Evolutionary conservation across 2,797 vertebrate species (phyloP), one percentile per base, ranked within the genome.

Genomic region (Babyrousa celebensis): DNA sequence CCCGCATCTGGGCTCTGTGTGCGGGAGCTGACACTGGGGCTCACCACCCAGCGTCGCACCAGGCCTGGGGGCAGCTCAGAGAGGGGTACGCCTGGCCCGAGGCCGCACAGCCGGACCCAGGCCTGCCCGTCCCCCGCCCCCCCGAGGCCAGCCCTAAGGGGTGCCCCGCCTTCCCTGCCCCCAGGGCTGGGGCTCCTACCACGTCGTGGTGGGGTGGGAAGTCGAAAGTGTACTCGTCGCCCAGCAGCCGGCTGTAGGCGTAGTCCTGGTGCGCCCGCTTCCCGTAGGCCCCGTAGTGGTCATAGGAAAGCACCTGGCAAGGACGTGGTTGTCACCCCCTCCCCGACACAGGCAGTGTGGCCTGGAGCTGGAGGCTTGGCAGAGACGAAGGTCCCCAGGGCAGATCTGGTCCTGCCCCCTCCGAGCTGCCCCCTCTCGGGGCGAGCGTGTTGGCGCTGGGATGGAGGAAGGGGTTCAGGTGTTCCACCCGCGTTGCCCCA

Each of bases 181-280:
- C 9, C 0, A 1, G 78, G 60, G 60, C 0, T 1, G 9, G 6
- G 2, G 20, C 12, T 14, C 79, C 54, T 72, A 99, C 99, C 74
- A 98, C 88, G 6, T 99, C n/a, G 0, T 99, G 99, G 98, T 99
- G 99, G 0, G 99, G 99, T 1, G 99, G 99, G 96, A 99, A 99
- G 98, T 98, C 98, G 0, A 99, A 99, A 84, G 99, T 99, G 98
- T 99, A 99, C 91, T 99, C 99, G 0, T 98, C 98, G 0, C 97
- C 98, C 89, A 99, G 99, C 95, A 99, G 97, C 9, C 71, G 84
- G 12, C 96, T 98, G 98, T 99, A 99, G 94, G 98, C 78, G 85
- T 99, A 99, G 94, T 98, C 98, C 7, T 43, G 6, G 20, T 99
- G 99, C 0, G 72, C 98, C 87, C 96, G 95, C 11, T 56, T 86